Conservation (phyloP, 2,888 invertebrate genomes). For the Colostygia pectinataria region DNA sequence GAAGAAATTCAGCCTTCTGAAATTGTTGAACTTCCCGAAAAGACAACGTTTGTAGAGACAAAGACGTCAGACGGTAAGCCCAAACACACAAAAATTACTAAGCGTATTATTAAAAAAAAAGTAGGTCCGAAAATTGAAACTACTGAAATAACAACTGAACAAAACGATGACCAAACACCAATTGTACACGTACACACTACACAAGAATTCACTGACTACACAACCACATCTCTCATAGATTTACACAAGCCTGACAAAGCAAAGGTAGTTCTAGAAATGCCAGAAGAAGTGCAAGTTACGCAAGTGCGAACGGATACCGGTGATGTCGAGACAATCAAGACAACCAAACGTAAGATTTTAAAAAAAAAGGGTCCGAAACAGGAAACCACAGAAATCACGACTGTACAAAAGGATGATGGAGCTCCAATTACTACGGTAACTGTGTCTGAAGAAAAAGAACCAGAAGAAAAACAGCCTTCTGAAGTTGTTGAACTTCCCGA, state of each 20-base stretch:
- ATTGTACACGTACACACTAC: conserved; percentile 59
- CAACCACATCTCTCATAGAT: conserved; percentile 30
- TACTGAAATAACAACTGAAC: conserved; percentile 54
- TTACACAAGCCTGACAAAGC: conserved; percentile 34
- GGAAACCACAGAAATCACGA: conserved; percentile 38
- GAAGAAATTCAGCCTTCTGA: conserved; percentile 23
- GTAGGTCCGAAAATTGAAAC: conserved; percentile 54
- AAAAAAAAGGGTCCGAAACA: conserved; percentile 21
- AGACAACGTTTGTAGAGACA: conserved; percentile 36
- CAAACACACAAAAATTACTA: conserved; percentile 36
- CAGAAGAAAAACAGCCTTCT: conserved; percentile 15
- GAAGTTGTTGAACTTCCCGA: conserved; percentile 51
- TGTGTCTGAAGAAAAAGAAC: conserved; percentile 48
- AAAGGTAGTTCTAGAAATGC: conserved; percentile 40
- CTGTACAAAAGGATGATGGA: conserved; percentile 30
- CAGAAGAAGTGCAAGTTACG: conserved; percentile 28
- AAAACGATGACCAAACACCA: conserved; percentile 69
- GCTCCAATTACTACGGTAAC: conserved; percentile 33
- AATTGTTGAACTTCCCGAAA: conserved; percentile 43
- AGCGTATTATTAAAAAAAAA: conserved; percentile 33
- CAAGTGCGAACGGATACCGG: conserved; percentile 39
- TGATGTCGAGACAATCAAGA: conserved; percentile 55
- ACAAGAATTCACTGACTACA: conserved; percentile 49
- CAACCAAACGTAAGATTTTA: conserved; percentile 44
- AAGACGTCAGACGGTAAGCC: conserved; percentile 38